Conservation (phyloP, 2,888 invertebrate species). For the Uloborus plumipes region DNA sequence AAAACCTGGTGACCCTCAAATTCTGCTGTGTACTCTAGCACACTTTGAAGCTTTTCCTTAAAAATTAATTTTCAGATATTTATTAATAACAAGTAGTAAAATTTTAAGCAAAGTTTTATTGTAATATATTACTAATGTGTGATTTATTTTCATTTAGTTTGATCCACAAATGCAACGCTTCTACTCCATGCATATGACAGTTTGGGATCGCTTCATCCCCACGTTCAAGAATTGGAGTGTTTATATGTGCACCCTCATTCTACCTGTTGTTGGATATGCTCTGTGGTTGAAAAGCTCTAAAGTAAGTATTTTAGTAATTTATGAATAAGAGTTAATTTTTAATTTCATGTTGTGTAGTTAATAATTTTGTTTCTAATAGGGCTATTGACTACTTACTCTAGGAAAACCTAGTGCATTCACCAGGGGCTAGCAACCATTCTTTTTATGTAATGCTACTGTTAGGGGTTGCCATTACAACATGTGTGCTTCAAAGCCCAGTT, state of each 20-base stretch:
- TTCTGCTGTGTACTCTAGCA: background rate
- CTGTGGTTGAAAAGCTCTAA: background rate
- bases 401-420: too few species aligned
- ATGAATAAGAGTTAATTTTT: too few species aligned
- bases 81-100: background rate
- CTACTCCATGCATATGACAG: slow-evolving; percentile 52
- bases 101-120: background rate
- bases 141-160: slow-evolving; percentile 30
- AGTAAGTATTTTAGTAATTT: slow-evolving; percentile 23
- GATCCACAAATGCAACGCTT: slow-evolving; percentile 50
- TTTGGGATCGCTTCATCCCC: slow-evolving; percentile 43
- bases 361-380: too few species aligned
- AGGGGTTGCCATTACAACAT: too few species aligned
- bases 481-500: too few species aligned
- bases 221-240: slow-evolving; percentile 42
- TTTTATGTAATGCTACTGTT: too few species aligned
- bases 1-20: too few species aligned
- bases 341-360: too few species aligned
- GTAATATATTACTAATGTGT: background rate
- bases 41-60: too few species aligned
- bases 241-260: slow-evolving; percentile 24
- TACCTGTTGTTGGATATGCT: slow-evolving; percentile 37
- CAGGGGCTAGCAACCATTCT: too few species aligned
- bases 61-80: too few species aligned
- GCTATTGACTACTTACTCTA: too few species aligned